Evolutionary conservation across 1,140 invertebrate species (phyloP).

Genomic region (Aphis craccivora): DNA sequence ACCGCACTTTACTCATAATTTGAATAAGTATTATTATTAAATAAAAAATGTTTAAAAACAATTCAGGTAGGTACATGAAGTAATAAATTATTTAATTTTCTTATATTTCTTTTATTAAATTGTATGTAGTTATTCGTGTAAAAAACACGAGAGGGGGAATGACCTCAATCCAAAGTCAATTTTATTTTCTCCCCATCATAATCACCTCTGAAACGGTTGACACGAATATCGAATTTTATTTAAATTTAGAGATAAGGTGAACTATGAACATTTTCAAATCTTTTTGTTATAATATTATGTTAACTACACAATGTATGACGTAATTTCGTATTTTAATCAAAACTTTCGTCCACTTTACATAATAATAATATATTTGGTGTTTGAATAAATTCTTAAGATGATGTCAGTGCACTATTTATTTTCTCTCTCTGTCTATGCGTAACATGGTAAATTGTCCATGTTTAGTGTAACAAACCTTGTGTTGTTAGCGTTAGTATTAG

Average conservation of each 20-base stretch:
- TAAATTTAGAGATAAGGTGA: not conserved
- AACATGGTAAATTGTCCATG: no score
- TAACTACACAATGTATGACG: not conserved
- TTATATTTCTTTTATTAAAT: not conserved
- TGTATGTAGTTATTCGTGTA: not conserved
- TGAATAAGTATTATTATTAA: not conserved
- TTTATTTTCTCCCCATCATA: not conserved
- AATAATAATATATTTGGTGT: no score
- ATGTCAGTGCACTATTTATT: not conserved
- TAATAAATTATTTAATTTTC: not conserved
- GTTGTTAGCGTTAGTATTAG: not conserved
- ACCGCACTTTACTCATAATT: not conserved
- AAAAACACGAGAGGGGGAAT: not conserved
- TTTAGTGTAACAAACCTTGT: not conserved
- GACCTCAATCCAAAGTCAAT: not conserved
- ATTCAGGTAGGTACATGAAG: not conserved
- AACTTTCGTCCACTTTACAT: no score
- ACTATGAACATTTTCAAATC: not conserved
- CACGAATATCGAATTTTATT: not conserved
- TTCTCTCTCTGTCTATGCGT: not conserved
- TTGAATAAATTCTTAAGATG: not conserved
- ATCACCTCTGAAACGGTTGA: not conserved
- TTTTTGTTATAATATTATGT: not conserved
- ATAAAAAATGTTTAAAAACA: not conserved
- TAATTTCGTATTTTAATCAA: not conserved